Evolutionary conservation across 2,888 invertebrate genomes (phyloP), one percentile per base, ranked within the genome.

Genomic region (Ectropis crepuscularia): DNA sequence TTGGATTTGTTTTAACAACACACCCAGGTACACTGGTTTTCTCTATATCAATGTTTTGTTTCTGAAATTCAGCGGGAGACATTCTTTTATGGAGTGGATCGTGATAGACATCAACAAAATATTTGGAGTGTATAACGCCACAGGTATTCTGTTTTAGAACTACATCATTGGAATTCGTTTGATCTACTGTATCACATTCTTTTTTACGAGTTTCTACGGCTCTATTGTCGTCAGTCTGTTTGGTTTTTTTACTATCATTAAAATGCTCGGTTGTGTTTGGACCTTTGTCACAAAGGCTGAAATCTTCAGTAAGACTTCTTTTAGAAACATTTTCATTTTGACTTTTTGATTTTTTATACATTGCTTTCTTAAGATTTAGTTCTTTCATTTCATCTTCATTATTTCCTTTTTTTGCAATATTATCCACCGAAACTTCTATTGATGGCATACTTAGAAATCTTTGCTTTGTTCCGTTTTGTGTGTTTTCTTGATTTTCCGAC

Each of bases 391-490:
- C 5, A 12, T 6, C 39, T 9, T 1, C 49, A n/a, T 37, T 49
- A 49, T 42, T 2, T n/a, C 28, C 5, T 11, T n/a, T 16, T 0
- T 8, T 28, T 4, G 16, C 4, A 28, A 28, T 4, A 4, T 28
- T 28, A 28, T 28, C 16, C 4, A 28, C 16, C 16, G 16, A 28
- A 28, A 28, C 51, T 36, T 51, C 36, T 36, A 62, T 11, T 0
- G 9, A 47, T 50, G 62, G 57, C 57, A 57, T 57, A 42, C 57
- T 53, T 28, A 62, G 8, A 11, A 28, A n/a, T n/a, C 37, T 48
- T 53, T 12, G 5, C 6, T 45, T 8, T 10, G 36, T 11, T n/a
- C 6, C 10, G n/a, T 43, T 11, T 36, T 53, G 42, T 36, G 12
- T n/a, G 8, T 10, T 41, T 41, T 6, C 2, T 47, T 5, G 5